A percentile compares a stretch with the other conserved stretches of the same genome.
phyloP scores from a whole-genome alignment of 2,888 invertebrate genomes.

The Venusia cambrica region DNA sequence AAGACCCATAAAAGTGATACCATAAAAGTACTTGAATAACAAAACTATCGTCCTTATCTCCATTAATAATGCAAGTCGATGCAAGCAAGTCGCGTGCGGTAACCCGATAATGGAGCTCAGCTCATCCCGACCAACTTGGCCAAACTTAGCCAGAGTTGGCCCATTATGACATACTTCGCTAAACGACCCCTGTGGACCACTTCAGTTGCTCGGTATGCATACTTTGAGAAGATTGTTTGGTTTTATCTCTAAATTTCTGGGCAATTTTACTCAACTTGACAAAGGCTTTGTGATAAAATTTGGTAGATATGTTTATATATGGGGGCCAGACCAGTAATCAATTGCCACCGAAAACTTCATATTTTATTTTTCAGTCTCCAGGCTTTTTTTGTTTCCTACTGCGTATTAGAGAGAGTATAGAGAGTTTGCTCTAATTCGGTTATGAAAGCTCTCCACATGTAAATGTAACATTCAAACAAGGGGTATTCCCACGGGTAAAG shows the following conservation, averaged over 20 bases:
- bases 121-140: slow-evolving; percentile 11
- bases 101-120: slow-evolving; percentile 42
- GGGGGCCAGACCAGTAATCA: too few relatives aligned
- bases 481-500: slow-evolving; percentile 13
- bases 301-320: too few relatives aligned
- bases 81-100: slow-evolving; percentile 12
- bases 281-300: too few relatives aligned
- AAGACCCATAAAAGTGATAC: too few relatives aligned
- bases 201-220: slow-evolving; percentile 25
- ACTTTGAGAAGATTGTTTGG: slow-evolving; percentile 29
- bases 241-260: slow-evolving; percentile 6
- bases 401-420: too few relatives aligned
- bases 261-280: too few relatives aligned
- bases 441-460: slow-evolving; percentile 13
- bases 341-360: too few relatives aligned
- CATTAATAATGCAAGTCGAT: slow-evolving; percentile 14
- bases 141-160: slow-evolving; percentile 32
- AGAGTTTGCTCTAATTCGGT: slow-evolving; percentile 8
- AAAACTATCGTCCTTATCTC: slow-evolving; percentile 15
- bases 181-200: slow-evolving; percentile 30
- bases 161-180: slow-evolving; percentile 46
- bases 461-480: slow-evolving; percentile 14
- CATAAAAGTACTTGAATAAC: slow-evolving; percentile 11
- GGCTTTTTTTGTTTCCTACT: too few relatives aligned
- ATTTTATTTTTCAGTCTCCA: too few relatives aligned